These are phyloP conservation scores for Eclectus roratus DNA, from an alignment of 2,113 vertebrate species.

Conservation along the genomic window DNA sequence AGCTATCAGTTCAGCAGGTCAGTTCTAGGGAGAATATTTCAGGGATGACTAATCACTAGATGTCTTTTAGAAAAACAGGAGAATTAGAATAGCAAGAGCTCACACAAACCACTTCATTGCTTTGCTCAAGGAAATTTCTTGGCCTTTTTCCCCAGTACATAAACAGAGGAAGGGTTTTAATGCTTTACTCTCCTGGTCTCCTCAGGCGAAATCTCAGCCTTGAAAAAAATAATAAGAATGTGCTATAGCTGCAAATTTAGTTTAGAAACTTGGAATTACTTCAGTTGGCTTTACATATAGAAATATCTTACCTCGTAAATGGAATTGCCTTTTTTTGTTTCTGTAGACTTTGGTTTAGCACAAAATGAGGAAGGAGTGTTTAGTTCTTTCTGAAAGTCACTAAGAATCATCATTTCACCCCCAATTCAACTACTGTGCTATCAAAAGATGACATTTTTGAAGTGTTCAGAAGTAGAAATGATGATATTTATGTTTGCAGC, in stretches of 20 bases:
- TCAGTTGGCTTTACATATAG: not conserved
- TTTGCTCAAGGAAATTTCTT: not conserved
- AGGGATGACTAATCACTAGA: not conserved
- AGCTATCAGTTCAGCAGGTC: conserved; percentile 13
- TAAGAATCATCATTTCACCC: not conserved
- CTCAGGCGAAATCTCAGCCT: not conserved
- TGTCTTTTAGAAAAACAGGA: not conserved
- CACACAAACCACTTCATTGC: not conserved
- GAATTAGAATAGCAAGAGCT: not conserved
- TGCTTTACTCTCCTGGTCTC: not conserved
- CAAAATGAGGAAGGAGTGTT: not conserved
- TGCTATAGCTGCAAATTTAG: not conserved
- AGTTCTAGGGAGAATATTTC: not conserved
- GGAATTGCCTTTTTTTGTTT: not conserved
- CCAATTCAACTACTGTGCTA: not conserved
- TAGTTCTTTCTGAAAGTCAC: not conserved
- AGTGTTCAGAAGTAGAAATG: not conserved
- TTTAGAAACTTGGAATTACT: not conserved
- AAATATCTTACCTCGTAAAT: not conserved
- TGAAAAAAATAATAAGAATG: not conserved
- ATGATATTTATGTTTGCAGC: not conserved
- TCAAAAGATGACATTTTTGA: not conserved
- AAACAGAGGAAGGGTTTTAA: not conserved
- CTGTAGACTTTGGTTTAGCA: not conserved
- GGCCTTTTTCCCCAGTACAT: not conserved